Percentiles rank a stretch among this genome's conserved stretches.
Evolutionary conservation across 2,888 invertebrate genomes (phyloP).

Genomic region (Lamproptera curius): DNA sequence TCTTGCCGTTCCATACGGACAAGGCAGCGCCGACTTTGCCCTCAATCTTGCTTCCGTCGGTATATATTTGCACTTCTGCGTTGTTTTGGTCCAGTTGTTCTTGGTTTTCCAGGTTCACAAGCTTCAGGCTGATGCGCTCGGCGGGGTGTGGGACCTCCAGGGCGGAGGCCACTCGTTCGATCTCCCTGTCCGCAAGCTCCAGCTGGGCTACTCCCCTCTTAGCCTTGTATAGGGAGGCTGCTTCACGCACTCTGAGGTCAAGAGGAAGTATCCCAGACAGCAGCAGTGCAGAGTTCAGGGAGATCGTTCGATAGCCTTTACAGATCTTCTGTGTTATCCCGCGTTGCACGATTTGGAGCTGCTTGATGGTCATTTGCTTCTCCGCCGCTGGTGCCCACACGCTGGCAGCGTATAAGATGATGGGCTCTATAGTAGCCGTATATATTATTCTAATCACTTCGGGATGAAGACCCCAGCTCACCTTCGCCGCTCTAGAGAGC

Average conservation of each 20-base stretch:
- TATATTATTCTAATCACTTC: not conserved
- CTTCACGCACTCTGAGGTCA: too few relatives aligned
- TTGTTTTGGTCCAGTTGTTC: not conserved
- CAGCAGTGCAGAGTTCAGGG: not conserved
- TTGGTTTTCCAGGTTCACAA: not conserved
- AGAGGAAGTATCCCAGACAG: not conserved
- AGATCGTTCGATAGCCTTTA: too few relatives aligned
- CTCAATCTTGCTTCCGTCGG: not conserved
- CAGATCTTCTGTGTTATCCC: not conserved
- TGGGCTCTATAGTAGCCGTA: not conserved
- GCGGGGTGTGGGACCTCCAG: not conserved
- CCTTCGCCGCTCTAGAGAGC: slow-evolving; percentile 10
- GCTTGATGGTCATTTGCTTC: not conserved
- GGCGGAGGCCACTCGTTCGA: not conserved
- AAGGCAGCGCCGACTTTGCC: too few relatives aligned
- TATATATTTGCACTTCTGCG: not conserved
- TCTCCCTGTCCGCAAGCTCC: not conserved
- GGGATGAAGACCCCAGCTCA: slow-evolving; percentile 10
- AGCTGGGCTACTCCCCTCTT: not conserved
- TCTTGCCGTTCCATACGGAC: slow-evolving; percentile 1
- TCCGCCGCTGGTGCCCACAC: not conserved
- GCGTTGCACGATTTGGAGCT: not conserved
- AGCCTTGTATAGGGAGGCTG: not conserved
- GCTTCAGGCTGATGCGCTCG: not conserved
- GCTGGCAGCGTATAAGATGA: not conserved